Evolutionary conservation across 2,888 invertebrate species (phyloP).

Genomic region (Pogonocherus hispidulus): DNA sequence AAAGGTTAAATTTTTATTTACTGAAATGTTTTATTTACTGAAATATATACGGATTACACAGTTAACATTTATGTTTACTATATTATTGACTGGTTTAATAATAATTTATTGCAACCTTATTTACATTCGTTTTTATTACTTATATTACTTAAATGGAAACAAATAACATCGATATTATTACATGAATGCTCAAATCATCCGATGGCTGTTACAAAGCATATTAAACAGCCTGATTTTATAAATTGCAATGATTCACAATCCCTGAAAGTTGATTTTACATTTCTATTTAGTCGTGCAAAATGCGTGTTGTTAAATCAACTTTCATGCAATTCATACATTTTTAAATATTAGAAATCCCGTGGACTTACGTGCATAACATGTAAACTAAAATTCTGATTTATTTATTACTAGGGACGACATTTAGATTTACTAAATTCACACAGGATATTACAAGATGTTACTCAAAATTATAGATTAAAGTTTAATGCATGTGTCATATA

Average conservation of each 20-base stretch:
- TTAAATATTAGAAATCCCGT: slow-evolving; percentile 6
- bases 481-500: too few relatives aligned
- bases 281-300: neutral
- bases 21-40: slow-evolving; percentile 55
- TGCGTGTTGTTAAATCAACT: slow-evolving; percentile 10
- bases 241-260: slow-evolving; percentile 5
- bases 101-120: slow-evolving; percentile 60
- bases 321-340: slow-evolving; percentile 3
- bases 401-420: slow-evolving; percentile 14
- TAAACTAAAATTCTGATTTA: slow-evolving; percentile 3
- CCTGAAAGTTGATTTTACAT: slow-evolving; percentile 16
- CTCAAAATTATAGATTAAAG: too few relatives aligned
- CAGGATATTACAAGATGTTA: too few relatives aligned
- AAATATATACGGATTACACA: slow-evolving; percentile 59
- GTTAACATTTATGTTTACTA: slow-evolving; percentile 57
- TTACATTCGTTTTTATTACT: slow-evolving; percentile 56
- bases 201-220: slow-evolving; percentile 34
- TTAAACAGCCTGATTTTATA: slow-evolving; percentile 37
- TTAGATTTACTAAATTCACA: neutral
- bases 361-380: slow-evolving; percentile 28
- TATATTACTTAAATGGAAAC: slow-evolving; percentile 40
- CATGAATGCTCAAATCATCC: slow-evolving; percentile 33
- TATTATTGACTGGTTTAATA: slow-evolving; percentile 59
- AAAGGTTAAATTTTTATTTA: slow-evolving; percentile 49
- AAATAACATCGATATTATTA: slow-evolving; percentile 39